phyloP scores from a whole-genome alignment of 2,888 invertebrate genomes.

The Argyresthia albistria region DNA sequence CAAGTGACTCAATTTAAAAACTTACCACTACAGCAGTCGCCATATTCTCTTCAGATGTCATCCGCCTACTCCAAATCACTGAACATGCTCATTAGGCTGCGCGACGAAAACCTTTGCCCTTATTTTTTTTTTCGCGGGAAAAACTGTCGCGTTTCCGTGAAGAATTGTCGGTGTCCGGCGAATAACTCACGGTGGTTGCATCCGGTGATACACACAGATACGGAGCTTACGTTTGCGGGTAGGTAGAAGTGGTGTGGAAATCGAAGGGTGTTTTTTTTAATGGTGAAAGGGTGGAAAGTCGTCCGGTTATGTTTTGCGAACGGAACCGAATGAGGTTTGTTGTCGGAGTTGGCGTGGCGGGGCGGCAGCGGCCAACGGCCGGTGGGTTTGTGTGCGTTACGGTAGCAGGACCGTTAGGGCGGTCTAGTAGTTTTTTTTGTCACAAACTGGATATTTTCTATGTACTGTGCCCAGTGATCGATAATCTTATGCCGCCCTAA shows the following conservation, averaged over 20 bases:
- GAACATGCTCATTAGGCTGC: not conserved
- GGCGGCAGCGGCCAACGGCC: conserved; percentile 33
- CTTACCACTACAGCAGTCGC: conserved; percentile 47
- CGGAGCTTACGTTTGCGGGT: not conserved
- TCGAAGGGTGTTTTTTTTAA: not conserved
- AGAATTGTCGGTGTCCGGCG: conserved; percentile 1
- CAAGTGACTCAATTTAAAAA: not conserved
- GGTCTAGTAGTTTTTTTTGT: too few species aligned
- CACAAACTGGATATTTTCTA: too few species aligned
- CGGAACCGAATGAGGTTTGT: conserved; percentile 56
- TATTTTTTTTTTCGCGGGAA: conserved; percentile 12
- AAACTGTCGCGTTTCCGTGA: conserved; percentile 8
- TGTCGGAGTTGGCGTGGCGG: conserved; percentile 33
- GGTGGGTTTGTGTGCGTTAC: conserved; percentile 43
- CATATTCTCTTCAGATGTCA: conserved; percentile 44
- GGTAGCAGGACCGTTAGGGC: conserved; percentile 14
- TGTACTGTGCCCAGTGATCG: too few species aligned
- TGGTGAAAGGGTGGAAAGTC: conserved; percentile 30
- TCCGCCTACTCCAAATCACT: not conserved
- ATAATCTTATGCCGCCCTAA: too few species aligned
- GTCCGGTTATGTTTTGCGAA: conserved; percentile 69
- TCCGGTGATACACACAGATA: conserved; percentile 16
- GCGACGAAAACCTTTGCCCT: not conserved
- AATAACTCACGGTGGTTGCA: conserved; percentile 14
- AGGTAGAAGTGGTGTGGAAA: not conserved